These are phyloP conservation scores for Cydia splendana DNA, from an alignment of 1,140 invertebrate genomes.

Conservation along the genomic window DNA sequence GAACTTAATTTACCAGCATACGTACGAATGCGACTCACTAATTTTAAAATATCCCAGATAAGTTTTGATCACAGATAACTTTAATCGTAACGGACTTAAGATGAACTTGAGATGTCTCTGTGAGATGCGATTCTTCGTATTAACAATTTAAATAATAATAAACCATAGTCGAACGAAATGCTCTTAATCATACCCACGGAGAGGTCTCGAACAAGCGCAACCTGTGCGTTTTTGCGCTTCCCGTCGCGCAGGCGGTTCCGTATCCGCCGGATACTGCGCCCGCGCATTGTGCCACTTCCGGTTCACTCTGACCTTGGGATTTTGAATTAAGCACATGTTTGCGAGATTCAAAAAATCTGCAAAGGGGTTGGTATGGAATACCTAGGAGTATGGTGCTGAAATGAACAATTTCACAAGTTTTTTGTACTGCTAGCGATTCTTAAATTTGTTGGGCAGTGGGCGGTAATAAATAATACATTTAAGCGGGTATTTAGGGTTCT, in stretches of 20 bases:
- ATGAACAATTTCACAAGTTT: too few relatives aligned
- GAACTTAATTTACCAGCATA: too few relatives aligned
- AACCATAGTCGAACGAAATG: slow-evolving; percentile 68
- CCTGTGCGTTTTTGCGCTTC: slow-evolving; percentile 20
- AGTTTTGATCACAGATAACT: not conserved
- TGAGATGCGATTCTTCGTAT: not conserved
- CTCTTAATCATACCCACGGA: slow-evolving; percentile 41
- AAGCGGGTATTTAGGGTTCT: too few relatives aligned
- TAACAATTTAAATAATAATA: slow-evolving; percentile 48
- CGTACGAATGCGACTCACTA: too few relatives aligned
- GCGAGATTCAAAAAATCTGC: not conserved
- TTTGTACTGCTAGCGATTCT: too few relatives aligned
- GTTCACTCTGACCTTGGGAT: slow-evolving; percentile 6
- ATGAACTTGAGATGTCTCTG: not conserved
- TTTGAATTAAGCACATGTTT: slow-evolving; percentile 18
- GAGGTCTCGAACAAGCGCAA: slow-evolving; percentile 12
- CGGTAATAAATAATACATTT: too few relatives aligned
- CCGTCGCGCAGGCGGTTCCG: slow-evolving; percentile 31
- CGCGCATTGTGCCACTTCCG: slow-evolving; percentile 42
- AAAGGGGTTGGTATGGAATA: not conserved
- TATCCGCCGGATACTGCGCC: slow-evolving; percentile 68
- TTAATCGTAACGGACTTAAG: not conserved
- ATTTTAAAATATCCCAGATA: too few relatives aligned
- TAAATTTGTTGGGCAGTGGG: too few relatives aligned
- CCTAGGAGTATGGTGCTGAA: not conserved